Evolutionary conservation across 2,113 vertebrate species (phyloP).

Genomic region (Athene cunicularia): DNA sequence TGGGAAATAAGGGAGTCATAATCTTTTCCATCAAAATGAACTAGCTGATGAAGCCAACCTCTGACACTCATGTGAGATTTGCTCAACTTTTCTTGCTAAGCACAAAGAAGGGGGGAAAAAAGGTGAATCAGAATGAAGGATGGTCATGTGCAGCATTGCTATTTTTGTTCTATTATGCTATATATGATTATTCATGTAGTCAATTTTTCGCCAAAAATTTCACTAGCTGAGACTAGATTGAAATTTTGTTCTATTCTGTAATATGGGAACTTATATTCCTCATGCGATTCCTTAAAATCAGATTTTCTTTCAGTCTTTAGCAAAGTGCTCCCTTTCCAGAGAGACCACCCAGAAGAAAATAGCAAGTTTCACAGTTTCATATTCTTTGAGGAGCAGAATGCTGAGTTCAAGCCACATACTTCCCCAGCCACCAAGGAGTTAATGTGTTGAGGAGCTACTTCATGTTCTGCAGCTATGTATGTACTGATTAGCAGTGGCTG

Average conservation of each 20-base stretch:
- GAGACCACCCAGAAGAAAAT: not conserved
- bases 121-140: not conserved
- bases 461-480: slow-evolving; percentile 2
- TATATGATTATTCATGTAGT: not conserved
- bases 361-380: not conserved
- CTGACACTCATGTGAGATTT: not conserved
- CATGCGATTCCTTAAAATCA: not conserved
- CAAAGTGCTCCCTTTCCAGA: not conserved
- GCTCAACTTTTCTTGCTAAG: not conserved
- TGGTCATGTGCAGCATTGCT: not conserved
- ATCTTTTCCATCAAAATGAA: not conserved
- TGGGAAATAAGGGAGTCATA: not conserved
- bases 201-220: not conserved
- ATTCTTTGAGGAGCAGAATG: not conserved
- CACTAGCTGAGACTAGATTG: not conserved
- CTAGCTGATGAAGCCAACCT: not conserved
- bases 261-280: not conserved
- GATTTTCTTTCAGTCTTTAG: not conserved
- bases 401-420: not conserved
- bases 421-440: slow-evolving; percentile 28
- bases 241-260: not conserved
- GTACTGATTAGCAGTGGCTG: slow-evolving; percentile 41
- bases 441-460: slow-evolving; percentile 26
- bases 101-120: not conserved
- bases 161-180: not conserved